Percentiles rank a stretch among this genome's conserved stretches.
Conservation (phyloP, 2,113 vertebrate genomes). For the Silurus glanis region DNA sequence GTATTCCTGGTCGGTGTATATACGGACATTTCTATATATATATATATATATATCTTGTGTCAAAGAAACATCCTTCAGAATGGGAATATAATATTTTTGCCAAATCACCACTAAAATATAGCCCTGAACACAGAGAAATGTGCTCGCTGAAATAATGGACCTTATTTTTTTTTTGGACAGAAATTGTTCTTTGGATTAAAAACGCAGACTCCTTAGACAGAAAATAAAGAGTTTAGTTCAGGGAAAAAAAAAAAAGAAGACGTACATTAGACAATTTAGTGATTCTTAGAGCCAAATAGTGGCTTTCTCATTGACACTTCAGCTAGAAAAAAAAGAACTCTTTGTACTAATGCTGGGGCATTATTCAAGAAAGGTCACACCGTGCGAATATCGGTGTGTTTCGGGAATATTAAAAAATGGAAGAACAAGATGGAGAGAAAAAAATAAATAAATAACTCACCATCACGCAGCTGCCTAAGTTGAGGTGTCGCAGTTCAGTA, state of each 20-base stretch:
- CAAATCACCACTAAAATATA: neutral
- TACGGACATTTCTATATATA: too few species aligned
- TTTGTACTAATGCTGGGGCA: neutral
- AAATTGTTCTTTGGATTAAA: neutral
- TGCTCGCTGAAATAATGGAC: neutral
- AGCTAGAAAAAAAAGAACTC: neutral
- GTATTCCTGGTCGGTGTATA: too few species aligned
- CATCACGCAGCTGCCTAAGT: slow-evolving; percentile 94
- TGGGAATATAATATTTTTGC: neutral
- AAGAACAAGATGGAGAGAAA: neutral
- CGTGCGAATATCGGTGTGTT: neutral
- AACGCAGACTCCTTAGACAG: neutral
- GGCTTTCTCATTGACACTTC: neutral
- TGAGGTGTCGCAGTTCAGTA: slow-evolving; percentile 90
- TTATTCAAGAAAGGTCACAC: neutral
- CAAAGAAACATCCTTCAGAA: neutral
- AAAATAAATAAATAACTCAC: slow-evolving; percentile 70
- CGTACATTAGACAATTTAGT: neutral
- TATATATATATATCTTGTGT: neutral
- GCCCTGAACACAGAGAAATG: neutral
- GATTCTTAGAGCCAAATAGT: neutral
- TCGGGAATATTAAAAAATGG: neutral
- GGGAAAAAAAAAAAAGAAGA: neutral
- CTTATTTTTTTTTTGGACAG: neutral
- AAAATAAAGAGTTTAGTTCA: neutral